A percentile compares a stretch with the other conserved stretches of the same genome.
Conservation (phyloP, 2,797 vertebrate genomes). For the Poeciliopsis gracilis region DNA sequence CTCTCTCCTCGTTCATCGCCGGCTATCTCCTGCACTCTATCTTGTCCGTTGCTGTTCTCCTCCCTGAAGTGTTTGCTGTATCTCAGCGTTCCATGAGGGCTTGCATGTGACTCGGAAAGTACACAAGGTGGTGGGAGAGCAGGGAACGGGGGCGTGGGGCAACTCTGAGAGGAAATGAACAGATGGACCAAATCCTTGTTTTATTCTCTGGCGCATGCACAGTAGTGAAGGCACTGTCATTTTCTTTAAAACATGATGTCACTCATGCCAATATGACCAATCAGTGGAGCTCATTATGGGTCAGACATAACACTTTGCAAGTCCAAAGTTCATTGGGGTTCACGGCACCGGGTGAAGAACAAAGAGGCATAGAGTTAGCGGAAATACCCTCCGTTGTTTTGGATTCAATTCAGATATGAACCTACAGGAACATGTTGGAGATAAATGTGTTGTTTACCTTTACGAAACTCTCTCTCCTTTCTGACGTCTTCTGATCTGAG, state of each 20-base stretch:
- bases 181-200: constrained; percentile 28
- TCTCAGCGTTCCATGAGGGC: constrained; percentile 50
- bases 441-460: constrained; percentile 11
- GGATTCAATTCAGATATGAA: constrained; percentile 45
- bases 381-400: constrained; percentile 36
- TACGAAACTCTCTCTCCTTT: background rate
- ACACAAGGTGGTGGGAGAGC: constrained; percentile 8
- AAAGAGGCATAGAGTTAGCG: constrained; percentile 59
- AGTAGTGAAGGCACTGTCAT: constrained; percentile 49
- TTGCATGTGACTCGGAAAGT: constrained; percentile 71
- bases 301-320: constrained; percentile 26
- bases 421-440: constrained; percentile 26
- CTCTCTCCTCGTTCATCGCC: constrained; percentile 32
- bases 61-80: constrained; percentile 39
- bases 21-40: constrained; percentile 37
- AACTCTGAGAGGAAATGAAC: constrained; percentile 31
- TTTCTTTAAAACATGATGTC: constrained; percentile 37
- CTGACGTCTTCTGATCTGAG: constrained; percentile 29
- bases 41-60: constrained; percentile 33
- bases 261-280: constrained; percentile 40
- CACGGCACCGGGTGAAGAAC: constrained; percentile 19
- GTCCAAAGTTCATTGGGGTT: constrained; percentile 53
- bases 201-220: constrained; percentile 2
- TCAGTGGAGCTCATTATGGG: constrained; percentile 17
- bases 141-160: background rate